A percentile compares a stretch with the other conserved stretches of the same genome.
phyloP scores from a whole-genome alignment of 2,797 vertebrate species.

The Lycodopsis pacificus region DNA sequence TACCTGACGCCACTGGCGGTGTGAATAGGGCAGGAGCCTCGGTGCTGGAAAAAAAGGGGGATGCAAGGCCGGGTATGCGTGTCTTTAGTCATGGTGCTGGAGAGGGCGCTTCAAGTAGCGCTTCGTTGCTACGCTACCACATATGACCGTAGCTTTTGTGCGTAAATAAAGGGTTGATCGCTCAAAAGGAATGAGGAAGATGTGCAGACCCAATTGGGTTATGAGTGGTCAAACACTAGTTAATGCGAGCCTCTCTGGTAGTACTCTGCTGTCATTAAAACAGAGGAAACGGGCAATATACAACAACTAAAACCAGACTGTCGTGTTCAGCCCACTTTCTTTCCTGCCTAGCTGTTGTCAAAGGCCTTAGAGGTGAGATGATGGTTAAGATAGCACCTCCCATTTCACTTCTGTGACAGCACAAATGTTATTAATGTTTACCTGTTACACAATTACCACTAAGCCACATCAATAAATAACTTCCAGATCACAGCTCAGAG shows the following conservation, averaged over 20 bases:
- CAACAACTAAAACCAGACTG: not conserved
- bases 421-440: not conserved
- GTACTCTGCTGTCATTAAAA: not conserved
- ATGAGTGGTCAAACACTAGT: conserved; percentile 10
- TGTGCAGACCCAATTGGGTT: conserved; percentile 11
- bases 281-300: not conserved
- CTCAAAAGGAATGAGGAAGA: conserved; percentile 43
- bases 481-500: not conserved
- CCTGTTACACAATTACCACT: not conserved
- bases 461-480: not conserved
- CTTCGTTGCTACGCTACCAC: conserved; percentile 71
- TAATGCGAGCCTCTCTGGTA: conserved; percentile 4
- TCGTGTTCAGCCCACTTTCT: not conserved
- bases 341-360: conserved; percentile 1
- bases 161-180: conserved; percentile 36
- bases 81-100: conserved; percentile 24
- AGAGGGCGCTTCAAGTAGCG: conserved; percentile 52
- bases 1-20: conserved; percentile 65
- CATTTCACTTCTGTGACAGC: not conserved
- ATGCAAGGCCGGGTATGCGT: conserved; percentile 16
- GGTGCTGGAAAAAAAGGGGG: conserved; percentile 36
- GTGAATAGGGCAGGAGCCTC: conserved; percentile 57
- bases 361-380: not conserved
- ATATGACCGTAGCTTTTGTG: conserved; percentile 44
- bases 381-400: not conserved